Evolutionary conservation across 2,888 invertebrate species (phyloP).

Genomic region (Tetramorium bicarinatum): DNA sequence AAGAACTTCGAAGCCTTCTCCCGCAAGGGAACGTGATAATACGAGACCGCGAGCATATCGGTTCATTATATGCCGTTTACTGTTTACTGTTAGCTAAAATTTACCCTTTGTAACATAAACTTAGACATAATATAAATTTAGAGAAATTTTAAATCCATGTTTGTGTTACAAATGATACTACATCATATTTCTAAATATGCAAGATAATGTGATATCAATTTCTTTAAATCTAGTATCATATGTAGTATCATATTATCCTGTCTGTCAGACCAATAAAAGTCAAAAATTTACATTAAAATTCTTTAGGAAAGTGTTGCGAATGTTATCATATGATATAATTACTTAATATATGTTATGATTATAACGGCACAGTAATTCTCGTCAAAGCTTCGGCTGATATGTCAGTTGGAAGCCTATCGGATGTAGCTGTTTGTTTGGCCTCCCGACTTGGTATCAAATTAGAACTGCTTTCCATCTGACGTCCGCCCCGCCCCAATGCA

Average conservation of each 20-base stretch:
- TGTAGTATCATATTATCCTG: no score
- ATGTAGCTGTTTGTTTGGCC: constrained; percentile 80
- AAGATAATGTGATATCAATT: no score
- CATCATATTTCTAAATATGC: no score
- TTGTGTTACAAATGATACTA: no score
- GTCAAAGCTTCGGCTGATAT: constrained; percentile 20
- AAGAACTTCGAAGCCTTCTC: constrained; percentile 8
- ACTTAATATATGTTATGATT: not conserved
- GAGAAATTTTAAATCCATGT: not conserved
- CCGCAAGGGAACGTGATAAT: constrained; percentile 40
- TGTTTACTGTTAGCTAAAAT: constrained; percentile 20
- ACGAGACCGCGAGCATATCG: constrained; percentile 25
- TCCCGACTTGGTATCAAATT: constrained; percentile 85
- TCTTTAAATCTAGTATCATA: no score
- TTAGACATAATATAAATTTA: not conserved
- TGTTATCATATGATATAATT: not conserved
- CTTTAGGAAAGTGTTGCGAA: not conserved
- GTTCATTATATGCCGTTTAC: constrained; percentile 30
- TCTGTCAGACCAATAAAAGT: not conserved
- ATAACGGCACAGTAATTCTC: constrained; percentile 5
- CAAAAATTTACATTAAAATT: not conserved
- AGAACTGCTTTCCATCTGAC: constrained; percentile 86
- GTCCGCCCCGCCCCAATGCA: constrained; percentile 83
- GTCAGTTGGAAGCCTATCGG: constrained; percentile 33
- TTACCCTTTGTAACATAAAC: not conserved